Evolutionary conservation across 2,888 invertebrate species (phyloP), one percentile per base, ranked within the genome.

Genomic region (Drosophila bunnanda): DNA sequence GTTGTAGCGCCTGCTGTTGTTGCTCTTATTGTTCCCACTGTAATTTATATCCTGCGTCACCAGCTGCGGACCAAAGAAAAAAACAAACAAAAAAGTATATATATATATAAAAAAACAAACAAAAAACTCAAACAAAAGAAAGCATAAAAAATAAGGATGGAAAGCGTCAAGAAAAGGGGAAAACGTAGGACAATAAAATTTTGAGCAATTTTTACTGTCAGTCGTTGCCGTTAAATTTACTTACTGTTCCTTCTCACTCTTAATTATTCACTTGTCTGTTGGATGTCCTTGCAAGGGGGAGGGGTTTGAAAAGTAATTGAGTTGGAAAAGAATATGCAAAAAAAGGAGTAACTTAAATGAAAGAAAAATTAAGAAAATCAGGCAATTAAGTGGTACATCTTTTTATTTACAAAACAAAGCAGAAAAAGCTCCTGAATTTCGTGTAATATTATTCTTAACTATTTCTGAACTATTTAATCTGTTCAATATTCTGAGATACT

Each of bases 11-110:
- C 38, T 60, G 62, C 61, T 62, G 61, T 52, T 65, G 55, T 44
- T 67, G 54, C 58, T 76, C 65, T 72, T 60, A 76, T 76, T 71
- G 58, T 65, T 84, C 60, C 22, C 54, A 22, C 56, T 67, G 68
- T 74, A 60, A 84, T 84, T 82, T 78, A 86, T 78, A 76, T 60
- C 70, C 67, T 88, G 59, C 71, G 75, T 66, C 44, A 72, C 65
- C 75, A 75, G 59, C 36, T 72, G 76, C 62, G 52, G 34, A 62
- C 64, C 30, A n/a, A 44, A 28, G 41, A 39, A 44, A 22, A 7
- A 20, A 52, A 30, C 12, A 32, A 39, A 9, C 5, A 38, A 9
- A 36, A 46, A 15, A 34, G n/a, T n/a, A n/a, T n/a, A n/a, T n/a
- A n/a, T n/a, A n/a, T n/a, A n/a, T n/a, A n/a, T n/a, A n/a, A 8